Percentiles rank a stretch among this genome's conserved stretches.
Conservation (phyloP, 2,888 invertebrate genomes). For the Melanostoma mellinum region DNA sequence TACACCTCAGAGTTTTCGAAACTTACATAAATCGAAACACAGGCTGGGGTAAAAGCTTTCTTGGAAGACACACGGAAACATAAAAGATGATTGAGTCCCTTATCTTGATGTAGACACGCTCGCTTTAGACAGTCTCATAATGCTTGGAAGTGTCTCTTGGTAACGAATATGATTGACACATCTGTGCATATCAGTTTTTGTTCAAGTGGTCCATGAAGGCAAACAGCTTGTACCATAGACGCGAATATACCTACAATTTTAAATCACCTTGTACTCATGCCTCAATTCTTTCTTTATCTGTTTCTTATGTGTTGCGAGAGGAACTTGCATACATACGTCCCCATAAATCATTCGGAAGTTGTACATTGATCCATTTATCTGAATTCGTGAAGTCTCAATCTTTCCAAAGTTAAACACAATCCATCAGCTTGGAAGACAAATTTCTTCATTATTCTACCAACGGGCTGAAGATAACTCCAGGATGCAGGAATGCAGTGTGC, state of each 20-base stretch:
- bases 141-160: neutral
- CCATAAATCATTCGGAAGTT: constrained; percentile 58
- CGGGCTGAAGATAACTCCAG: neutral
- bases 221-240: neutral
- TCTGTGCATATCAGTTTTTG: constrained; percentile 24
- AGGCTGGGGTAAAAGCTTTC: constrained; percentile 1
- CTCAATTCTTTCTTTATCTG: too few relatives aligned
- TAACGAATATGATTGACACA: constrained; percentile 26
- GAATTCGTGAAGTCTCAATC: constrained; percentile 51
- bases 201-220: neutral
- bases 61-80: neutral
- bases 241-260: neutral
- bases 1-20: neutral
- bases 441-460: constrained; percentile 23
- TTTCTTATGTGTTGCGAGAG: neutral
- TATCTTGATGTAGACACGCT: constrained; percentile 1
- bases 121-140: neutral
- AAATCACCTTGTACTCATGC: constrained; percentile 1
- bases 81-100: constrained; percentile 12
- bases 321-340: constrained; percentile 12
- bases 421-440: constrained; percentile 58
- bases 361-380: constrained; percentile 65
- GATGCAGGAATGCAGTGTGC: constrained; percentile 50
- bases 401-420: constrained; percentile 52
- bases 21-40: neutral